Evolutionary conservation across 2,797 vertebrate species (phyloP).

Genomic region (Scarus forsteni): DNA sequence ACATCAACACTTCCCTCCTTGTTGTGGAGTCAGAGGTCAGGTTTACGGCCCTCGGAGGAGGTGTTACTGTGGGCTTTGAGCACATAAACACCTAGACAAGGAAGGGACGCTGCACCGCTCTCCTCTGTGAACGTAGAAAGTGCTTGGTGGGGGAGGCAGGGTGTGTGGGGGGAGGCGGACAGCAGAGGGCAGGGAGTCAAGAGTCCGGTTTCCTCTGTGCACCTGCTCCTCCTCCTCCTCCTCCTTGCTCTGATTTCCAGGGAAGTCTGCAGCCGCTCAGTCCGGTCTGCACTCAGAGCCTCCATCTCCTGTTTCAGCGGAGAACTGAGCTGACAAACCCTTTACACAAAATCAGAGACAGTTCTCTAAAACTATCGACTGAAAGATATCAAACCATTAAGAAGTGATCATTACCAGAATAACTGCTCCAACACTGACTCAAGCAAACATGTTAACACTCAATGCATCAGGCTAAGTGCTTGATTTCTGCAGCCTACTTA

Average conservation of each 20-base stretch:
- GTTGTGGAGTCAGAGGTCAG: conserved; percentile 60
- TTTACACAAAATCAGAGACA: too few species aligned
- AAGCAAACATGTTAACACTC: too few species aligned
- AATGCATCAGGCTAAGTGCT: too few species aligned
- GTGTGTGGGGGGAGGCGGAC: neutral
- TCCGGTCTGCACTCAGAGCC: neutral
- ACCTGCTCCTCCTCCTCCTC: conserved; percentile 28
- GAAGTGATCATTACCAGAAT: too few species aligned
- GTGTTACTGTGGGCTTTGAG: conserved; percentile 3
- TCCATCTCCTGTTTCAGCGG: neutral
- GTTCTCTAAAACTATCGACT: too few species aligned
- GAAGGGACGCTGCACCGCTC: neutral
- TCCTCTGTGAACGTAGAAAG: neutral
- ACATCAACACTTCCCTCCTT: conserved; percentile 47
- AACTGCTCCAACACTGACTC: too few species aligned
- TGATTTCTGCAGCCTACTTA: too few species aligned
- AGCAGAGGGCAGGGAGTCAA: neutral
- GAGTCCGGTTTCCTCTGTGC: conserved; percentile 6
- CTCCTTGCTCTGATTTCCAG: conserved; percentile 3
- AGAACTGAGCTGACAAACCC: neutral
- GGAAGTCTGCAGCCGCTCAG: neutral
- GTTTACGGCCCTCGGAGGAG: conserved; percentile 9
- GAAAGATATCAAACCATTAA: too few species aligned
- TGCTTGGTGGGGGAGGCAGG: neutral
- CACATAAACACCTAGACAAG: conserved; percentile 25